Conservation (phyloP, 2,113 vertebrate species). For the Formicarius rufipectus region DNA sequence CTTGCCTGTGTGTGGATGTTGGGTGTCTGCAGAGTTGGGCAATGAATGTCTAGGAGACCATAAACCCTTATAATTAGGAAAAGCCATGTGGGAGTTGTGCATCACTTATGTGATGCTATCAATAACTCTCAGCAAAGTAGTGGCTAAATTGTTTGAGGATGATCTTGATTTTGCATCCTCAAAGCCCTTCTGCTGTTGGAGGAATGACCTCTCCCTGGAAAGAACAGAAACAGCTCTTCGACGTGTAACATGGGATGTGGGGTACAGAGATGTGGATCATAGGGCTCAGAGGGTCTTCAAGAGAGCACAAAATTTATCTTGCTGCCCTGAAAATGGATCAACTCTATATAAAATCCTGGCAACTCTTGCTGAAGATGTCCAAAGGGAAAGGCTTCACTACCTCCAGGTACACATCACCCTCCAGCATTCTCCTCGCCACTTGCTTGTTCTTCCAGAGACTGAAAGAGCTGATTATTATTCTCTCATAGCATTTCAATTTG, state of each 20-base stretch:
- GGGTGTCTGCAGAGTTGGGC: not conserved
- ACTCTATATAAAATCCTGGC: not conserved
- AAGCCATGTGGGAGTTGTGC: not conserved
- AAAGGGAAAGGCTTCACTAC: not conserved
- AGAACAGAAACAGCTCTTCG: accelerated
- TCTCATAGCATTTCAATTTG: not conserved
- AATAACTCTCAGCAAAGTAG: not conserved
- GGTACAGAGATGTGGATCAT: not conserved
- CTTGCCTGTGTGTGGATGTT: not conserved
- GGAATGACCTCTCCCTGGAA: not conserved
- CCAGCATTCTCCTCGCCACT: not conserved
- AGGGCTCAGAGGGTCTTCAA: not conserved
- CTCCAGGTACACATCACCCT: not conserved
- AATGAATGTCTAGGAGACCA: not conserved
- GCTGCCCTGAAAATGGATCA: not conserved
- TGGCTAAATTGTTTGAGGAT: not conserved
- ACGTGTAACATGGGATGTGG: accelerated
- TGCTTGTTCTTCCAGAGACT: not conserved
- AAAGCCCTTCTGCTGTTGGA: not conserved
- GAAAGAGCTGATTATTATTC: not conserved
- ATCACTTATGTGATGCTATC: not conserved
- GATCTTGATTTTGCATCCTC: not conserved
- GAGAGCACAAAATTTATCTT: not conserved
- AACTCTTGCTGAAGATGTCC: not conserved
- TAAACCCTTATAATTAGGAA: not conserved